Base-by-base conservation (phyloP, 1,140 invertebrate species). In the Neodiprion virginianus region DNA sequence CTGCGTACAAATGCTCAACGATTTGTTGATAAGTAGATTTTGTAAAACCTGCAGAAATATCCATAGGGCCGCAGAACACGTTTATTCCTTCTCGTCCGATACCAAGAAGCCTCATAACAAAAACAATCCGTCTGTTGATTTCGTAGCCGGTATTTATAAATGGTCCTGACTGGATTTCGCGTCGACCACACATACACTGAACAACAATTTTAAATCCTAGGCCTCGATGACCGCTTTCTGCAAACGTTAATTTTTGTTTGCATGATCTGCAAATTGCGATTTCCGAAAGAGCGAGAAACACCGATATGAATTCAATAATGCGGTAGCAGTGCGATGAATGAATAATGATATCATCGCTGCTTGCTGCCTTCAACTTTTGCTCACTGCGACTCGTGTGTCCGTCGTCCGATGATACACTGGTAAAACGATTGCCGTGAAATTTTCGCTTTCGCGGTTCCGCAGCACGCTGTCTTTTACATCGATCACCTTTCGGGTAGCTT, bases 121-220 rank as follows among this genome's bases (percentile, higher is more conserved):
- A 78, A 47, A 78, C 70, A 71, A 77, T 76, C 66, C 76, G 61
- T 48, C 76, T 74, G 53, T 77, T 79, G 40, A 79, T 77, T 79
- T 79, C 73, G 48, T 69, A 76, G 28, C 73, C 70, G 74, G 67
- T 77, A 69, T 77, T 50, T 10, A 79, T 70, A 14, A 77, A 77
- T 47, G 78, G 76, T 48, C 73, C 67, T 21, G 76, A 76, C 47
- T 72, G 68, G 8, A 74, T 76, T 76, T 76, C 71, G 69, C 73
- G 69, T 73, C 53, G 49, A 74, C 76, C 75, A 68, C 73, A 76
- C 49, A 47, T 69, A 69, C 75, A 78, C 69, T 21, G 53, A 11
- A 76, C 47, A 17, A 75, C 74, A 61, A 75, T 70, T 74, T 79
- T 74, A 49, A 77, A 79, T n/a, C 78, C 75, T 48, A 77, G 53